Evolutionary conservation across 1,140 invertebrate species (phyloP).

Genomic region (Rhizoglyphus robini): DNA sequence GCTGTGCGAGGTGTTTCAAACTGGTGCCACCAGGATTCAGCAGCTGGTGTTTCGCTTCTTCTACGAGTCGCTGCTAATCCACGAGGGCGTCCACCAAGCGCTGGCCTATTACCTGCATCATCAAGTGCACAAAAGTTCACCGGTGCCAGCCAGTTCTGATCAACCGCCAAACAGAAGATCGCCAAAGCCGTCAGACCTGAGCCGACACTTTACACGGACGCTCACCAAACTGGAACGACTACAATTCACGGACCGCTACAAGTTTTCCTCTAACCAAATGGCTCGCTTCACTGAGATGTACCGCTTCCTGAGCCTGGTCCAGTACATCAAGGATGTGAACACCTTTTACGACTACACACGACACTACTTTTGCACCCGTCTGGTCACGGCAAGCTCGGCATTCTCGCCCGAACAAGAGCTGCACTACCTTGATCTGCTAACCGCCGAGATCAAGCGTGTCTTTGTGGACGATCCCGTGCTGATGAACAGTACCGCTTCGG

Average conservation of each 20-base stretch:
- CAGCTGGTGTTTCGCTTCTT: not conserved
- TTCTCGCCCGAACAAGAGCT: not conserved
- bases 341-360: not conserved
- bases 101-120: not conserved
- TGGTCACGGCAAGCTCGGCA: not conserved
- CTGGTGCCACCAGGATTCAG: not conserved
- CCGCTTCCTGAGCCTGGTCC: too few relatives aligned
- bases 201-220: too few relatives aligned
- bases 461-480: not conserved
- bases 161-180: too few relatives aligned
- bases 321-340: not conserved
- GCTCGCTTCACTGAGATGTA: too few relatives aligned
- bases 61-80: not conserved
- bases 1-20: not conserved
- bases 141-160: not conserved
- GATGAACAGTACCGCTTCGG: not conserved
- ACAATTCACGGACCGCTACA: too few relatives aligned
- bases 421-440: not conserved
- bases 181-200: too few relatives aligned
- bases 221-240: too few relatives aligned
- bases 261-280: too few relatives aligned
- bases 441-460: not conserved
- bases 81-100: not conserved
- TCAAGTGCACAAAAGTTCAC: not conserved
- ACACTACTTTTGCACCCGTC: not conserved